Evolutionary conservation across 2,113 vertebrate species (phyloP), one percentile per base, ranked within the genome.

Genomic region (Cercopithecus mona): DNA sequence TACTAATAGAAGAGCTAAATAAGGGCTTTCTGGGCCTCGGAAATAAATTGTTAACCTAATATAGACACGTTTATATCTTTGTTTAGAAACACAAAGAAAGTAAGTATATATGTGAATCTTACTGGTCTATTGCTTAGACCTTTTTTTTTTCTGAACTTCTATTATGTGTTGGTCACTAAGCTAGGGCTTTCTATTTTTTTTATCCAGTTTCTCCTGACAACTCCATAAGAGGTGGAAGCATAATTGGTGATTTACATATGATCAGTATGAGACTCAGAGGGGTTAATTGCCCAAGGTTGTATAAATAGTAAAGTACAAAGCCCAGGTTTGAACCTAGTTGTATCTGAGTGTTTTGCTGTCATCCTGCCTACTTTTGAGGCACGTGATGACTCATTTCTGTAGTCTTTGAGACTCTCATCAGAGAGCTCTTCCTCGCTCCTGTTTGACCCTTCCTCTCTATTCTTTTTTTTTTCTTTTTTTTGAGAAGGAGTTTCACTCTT

Each of bases 31-130:
- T 52, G 52, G 32, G 30, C 66, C 91, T 95, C 78, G 70, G 66
- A 95, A 92, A 84, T 91, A 93, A 85, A 86, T 81, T 96, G 17
- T 88, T 61, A 73, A 75, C 27, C 43, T 94, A 52, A 79, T 72
- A 43, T 27, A 35, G 68, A 35, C 38, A 48, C 32, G 3, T 96
- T 94, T 90, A 8, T 91, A 32, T 85, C 73, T 91, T 84, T 73
- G 38, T 82, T 94, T 93, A 68, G 87, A 92, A 86, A 43, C 55
- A 87, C 45, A 93, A 92, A 97, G 22, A 30, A 45, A 82, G 59
- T 55, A 87, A 61, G 5, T 35, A 14, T 55, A 14, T n/a, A 76
- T 66, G 40, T 87, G 52, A 79, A 48, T 88, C 80, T 85, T 64
- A n/a, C 66, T 13, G 25, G 10, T 59, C 81, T 72, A 4, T 79